Evolutionary conservation across 2,888 invertebrate genomes (phyloP), one percentile per base, ranked within the genome.

Genomic region (Anoplius nigerrimus): DNA sequence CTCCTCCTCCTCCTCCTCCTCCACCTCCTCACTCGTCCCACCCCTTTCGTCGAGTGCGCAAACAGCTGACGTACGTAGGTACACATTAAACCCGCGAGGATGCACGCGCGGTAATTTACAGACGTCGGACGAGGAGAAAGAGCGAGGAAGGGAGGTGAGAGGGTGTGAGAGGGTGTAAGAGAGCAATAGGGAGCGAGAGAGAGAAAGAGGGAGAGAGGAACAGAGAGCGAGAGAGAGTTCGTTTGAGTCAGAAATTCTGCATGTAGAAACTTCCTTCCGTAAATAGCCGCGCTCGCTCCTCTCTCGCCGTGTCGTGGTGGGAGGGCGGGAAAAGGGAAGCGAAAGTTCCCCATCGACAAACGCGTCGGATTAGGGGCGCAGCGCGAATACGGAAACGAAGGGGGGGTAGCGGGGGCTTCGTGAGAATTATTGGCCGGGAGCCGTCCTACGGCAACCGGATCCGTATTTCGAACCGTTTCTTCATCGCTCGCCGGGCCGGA

Each of bases 31-130:
- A 24, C 57, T 64, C 62, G 65, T 21, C 13, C 61, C 27, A n/a
- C 42, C 51, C 51, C 60, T 48, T 52, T 67, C 58, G 34, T n/a
- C 62, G 61, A 54, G 43, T 66, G 62, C 66, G 71, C 70, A 54
- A 75, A 73, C 72, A 64, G 48, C 61, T 60, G 46, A 63, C 69
- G 45, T 55, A 45, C 46, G 58, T 46, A 42, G 45, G 46, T 43
- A 55, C 55, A 16, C 27, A 59, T 54, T 63, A 67, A 59, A 65
- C 27, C 34, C 52, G 61, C 34, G 13, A 53, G 57, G 24, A 21
- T 13, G 53, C 13, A 21, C 53, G 43, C 46, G 18, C 21, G 20
- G 27, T 43, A 61, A 68, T 71, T 64, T 64, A 46, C 45, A 43
- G 57, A 58, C 57, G 57, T 46, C 57, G 56, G 21, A 18, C 18